Evolutionary conservation across 2,888 invertebrate species (phyloP).

Genomic region (Drosophila antonietae): DNA sequence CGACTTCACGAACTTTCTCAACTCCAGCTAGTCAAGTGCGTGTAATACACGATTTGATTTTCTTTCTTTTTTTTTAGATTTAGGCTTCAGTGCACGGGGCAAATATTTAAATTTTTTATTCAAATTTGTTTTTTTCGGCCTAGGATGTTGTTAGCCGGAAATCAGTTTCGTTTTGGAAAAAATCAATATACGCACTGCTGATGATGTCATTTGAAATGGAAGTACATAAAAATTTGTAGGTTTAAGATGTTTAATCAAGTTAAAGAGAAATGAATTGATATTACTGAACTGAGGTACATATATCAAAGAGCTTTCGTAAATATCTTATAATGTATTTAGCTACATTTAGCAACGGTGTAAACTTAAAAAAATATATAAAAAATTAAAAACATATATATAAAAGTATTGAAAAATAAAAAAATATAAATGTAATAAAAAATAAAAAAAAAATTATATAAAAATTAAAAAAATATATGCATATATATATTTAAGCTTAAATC

Average conservation of each 20-base stretch:
- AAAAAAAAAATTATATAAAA: too few relatives aligned
- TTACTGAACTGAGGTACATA: neutral
- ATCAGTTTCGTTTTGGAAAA: constrained; percentile 38
- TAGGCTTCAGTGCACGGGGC: constrained; percentile 53
- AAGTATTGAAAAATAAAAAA: too few relatives aligned
- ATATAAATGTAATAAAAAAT: too few relatives aligned
- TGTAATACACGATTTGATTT: constrained; percentile 55
- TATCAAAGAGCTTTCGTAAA: neutral
- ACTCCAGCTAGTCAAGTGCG: constrained; percentile 52
- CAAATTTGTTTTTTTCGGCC: constrained; percentile 50
- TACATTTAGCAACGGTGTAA: too few relatives aligned
- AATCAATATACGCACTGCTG: constrained; percentile 65
- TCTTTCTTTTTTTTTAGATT: constrained; percentile 20
- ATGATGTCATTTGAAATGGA: constrained; percentile 61
- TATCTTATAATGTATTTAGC: neutral
- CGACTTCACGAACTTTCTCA: constrained; percentile 11
- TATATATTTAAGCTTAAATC: too few relatives aligned
- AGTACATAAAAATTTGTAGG: neutral
- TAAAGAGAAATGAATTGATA: too few relatives aligned
- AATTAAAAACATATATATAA: too few relatives aligned
- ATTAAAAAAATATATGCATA: too few relatives aligned
- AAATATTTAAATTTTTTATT: constrained; percentile 60
- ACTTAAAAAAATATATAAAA: too few relatives aligned
- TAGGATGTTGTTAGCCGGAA: constrained; percentile 1
- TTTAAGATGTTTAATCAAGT: neutral